These are phyloP conservation scores for Poecilobothrus nobilitatus DNA, from an alignment of 2,888 invertebrate genomes.

Conservation along the genomic window DNA sequence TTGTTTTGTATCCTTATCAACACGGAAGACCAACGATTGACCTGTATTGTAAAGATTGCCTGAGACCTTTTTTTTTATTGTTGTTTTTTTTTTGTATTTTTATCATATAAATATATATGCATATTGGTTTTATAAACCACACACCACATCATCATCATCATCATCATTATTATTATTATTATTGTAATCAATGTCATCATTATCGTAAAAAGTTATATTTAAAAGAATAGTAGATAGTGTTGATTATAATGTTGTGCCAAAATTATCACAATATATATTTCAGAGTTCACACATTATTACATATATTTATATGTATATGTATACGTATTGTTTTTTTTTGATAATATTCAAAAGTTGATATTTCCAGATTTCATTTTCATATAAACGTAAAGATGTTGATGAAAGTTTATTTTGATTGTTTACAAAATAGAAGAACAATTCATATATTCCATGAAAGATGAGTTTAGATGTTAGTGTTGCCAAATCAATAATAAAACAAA, in stretches of 20 bases:
- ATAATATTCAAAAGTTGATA: no score
- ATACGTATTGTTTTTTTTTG: no score
- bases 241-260: background rate
- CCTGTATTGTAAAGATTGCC: slow-evolving; percentile 88
- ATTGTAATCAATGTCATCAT: background rate
- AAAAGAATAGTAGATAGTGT: no score
- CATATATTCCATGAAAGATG: no score
- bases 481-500: no score
- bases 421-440: no score
- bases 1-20: slow-evolving; percentile 82
- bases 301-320: no score
- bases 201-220: background rate
- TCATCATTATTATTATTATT: background rate
- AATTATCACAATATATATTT: background rate
- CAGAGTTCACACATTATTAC: no score
- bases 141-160: slow-evolving; percentile 2
- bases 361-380: no score
- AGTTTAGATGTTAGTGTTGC: no score
- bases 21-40: slow-evolving; percentile 83
- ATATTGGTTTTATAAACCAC: background rate
- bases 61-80: slow-evolving; percentile 57
- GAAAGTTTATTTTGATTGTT: no score
- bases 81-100: slow-evolving; percentile 12
- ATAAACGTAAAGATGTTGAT: no score
- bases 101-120: background rate